A percentile compares a stretch with the other conserved stretches of the same genome.
phyloP scores from a whole-genome alignment of 2,888 invertebrate genomes.

The Drymonia ruficornis region DNA sequence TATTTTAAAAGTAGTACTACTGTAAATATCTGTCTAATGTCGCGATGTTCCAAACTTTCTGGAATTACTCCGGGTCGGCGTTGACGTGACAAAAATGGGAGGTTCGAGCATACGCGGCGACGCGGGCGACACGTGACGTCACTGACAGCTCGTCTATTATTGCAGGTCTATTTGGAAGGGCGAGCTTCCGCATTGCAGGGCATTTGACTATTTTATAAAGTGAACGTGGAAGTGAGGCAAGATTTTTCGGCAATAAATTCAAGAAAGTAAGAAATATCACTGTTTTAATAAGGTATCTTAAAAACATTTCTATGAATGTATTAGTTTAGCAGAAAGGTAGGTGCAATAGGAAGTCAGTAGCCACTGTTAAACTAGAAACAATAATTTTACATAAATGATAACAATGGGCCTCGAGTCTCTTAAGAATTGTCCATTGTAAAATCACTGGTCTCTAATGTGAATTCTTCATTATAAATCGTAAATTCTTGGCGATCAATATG shows the following conservation, averaged over 20 bases:
- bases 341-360: too few relatives aligned
- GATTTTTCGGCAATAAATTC: background rate
- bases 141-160: slow-evolving; percentile 4
- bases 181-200: background rate
- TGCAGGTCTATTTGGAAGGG: slow-evolving; percentile 1
- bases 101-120: slow-evolving; percentile 2
- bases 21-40: background rate
- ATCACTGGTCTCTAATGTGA: too few relatives aligned
- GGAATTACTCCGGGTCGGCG: slow-evolving; percentile 6
- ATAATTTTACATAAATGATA: too few relatives aligned
- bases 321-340: too few relatives aligned
- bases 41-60: background rate
- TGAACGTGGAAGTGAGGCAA: background rate
- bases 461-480: too few relatives aligned
- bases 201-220: slow-evolving; percentile 5
- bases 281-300: background rate
- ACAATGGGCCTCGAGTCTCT: too few relatives aligned
- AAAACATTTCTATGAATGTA: too few relatives aligned
- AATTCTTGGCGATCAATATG: too few relatives aligned
- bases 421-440: too few relatives aligned
- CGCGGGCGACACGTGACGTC: slow-evolving; percentile 1
- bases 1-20: background rate
- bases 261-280: background rate
- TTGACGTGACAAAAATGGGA: slow-evolving; percentile 8
- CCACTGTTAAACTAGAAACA: too few relatives aligned